Base-by-base conservation (phyloP, 2,888 invertebrate genomes). In the Amphipyra tragopoginis region DNA sequence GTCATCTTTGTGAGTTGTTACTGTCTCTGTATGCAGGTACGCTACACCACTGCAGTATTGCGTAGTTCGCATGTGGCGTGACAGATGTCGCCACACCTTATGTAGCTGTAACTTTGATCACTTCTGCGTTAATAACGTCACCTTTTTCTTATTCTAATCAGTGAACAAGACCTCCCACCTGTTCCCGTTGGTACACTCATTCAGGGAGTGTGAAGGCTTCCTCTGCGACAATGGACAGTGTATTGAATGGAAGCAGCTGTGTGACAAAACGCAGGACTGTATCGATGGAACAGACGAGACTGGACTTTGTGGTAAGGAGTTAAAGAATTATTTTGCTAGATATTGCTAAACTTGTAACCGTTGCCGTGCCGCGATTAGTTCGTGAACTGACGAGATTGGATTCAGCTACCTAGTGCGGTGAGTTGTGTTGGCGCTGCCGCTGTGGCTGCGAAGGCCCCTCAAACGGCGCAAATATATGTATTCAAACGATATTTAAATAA, bases 231-330 rank as follows among this genome's bases (percentile, higher is more conserved):
- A 71, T 59, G 97, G 97, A 0, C 93, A 95, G 52, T 98, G 98
- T 79, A 90, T 98, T 6, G 95, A 96, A 58, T 95, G 95, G 86
- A 80, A 88, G 0, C 90, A 95, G 5, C 96, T 97, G 0, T 98
- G 98, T 86, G 96, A 97, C 81, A 93, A 93, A 0, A 86, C 86
- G 0, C 76, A 85, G 0, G 96, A 98, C 84, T 98, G 98, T 81
- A 86, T 85, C 44, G 97, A 97, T 79, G 96, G 95, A 0, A 95
- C 96, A 7, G 98, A 98, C 82, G 98, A 98, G 87, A 93, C 94
- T 0, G 96, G 96, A 1, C 86, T 93, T 0, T 97, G 97, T 76
- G 84, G 96, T 93, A 86, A 93, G 89, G 43, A 10, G 0, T 33
- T 55, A 56, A 8, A 0, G 40, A 15, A 42, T 9, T 26, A 10